Conservation (phyloP, 2,888 invertebrate genomes). For the Stegana nigrithorax region DNA sequence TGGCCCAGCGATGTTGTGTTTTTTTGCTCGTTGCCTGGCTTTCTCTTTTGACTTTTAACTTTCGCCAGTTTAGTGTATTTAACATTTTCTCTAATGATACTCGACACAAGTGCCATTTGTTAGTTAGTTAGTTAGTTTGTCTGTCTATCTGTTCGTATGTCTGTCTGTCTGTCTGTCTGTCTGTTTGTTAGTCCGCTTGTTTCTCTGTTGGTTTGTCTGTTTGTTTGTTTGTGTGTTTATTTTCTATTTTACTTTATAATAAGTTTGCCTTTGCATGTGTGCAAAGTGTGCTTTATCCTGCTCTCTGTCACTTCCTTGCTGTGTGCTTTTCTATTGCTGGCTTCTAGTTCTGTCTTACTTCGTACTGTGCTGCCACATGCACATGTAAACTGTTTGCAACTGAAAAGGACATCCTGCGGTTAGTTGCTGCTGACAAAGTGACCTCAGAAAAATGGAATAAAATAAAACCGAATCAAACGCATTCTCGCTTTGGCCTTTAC, state of each 20-base stretch:
- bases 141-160: no score
- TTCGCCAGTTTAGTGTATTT: conserved; percentile 49
- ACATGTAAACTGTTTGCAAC: conserved; percentile 47
- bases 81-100: conserved; percentile 60
- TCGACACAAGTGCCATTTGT: conserved; percentile 54
- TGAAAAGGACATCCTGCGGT: conserved; percentile 45
- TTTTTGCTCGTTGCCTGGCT: conserved; percentile 19
- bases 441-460: conserved; percentile 50
- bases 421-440: conserved; percentile 54
- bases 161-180: no score
- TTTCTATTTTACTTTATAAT: no score
- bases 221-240: not conserved
- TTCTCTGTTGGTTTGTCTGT: conserved; percentile 49
- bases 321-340: conserved; percentile 18
- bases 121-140: conserved; percentile 29
- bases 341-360: no score
- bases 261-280: not conserved
- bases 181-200: no score
- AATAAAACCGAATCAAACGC: conserved; percentile 4
- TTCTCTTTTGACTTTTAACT: conserved; percentile 49
- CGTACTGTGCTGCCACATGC: not conserved
- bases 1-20: conserved; percentile 30
- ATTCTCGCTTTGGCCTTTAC: not conserved
- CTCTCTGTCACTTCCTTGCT: conserved; percentile 21
- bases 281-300: conserved; percentile 26